Evolutionary conservation across 2,797 vertebrate genomes (phyloP).

Genomic region (Oreochromis mossambicus): DNA sequence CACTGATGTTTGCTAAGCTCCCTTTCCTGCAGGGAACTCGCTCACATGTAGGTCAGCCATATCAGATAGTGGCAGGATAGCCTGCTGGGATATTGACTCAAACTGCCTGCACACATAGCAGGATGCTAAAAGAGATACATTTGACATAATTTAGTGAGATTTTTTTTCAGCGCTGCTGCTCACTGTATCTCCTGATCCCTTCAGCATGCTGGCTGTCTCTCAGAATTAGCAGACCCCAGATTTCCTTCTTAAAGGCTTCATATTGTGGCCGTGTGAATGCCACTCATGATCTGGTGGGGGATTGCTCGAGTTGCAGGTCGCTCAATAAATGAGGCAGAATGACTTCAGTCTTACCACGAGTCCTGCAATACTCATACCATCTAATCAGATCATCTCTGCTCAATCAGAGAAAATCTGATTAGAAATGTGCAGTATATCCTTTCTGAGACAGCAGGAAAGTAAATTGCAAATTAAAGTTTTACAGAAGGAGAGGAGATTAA

Average conservation of each 20-base stretch:
- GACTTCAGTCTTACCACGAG: neutral
- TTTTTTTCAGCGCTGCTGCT: neutral
- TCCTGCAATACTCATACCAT: neutral
- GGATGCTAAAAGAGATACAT: neutral
- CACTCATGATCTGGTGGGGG: neutral
- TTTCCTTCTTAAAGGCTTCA: neutral
- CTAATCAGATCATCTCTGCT: conserved; percentile 36
- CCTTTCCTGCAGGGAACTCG: conserved; percentile 24
- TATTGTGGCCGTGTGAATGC: neutral
- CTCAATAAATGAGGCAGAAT: conserved; percentile 5
- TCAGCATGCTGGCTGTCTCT: neutral
- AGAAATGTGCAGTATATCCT: conserved; percentile 8
- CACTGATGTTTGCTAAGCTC: conserved; percentile 13
- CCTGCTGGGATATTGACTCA: conserved; percentile 33
- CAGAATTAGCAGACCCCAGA: conserved; percentile 15
- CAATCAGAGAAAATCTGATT: conserved; percentile 35
- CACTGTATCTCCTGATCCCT: neutral
- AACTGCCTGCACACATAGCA: conserved; percentile 5
- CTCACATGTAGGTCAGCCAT: conserved; percentile 65
- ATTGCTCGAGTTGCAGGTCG: conserved; percentile 6
- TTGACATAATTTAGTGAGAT: neutral
- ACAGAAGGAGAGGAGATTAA: neutral
- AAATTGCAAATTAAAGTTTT: neutral
- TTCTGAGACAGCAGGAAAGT: neutral
- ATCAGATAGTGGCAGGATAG: conserved; percentile 43